Evolutionary conservation across 2,113 vertebrate genomes (phyloP), one percentile per base, ranked within the genome.

Genomic region (Potamarius usumacintae): DNA sequence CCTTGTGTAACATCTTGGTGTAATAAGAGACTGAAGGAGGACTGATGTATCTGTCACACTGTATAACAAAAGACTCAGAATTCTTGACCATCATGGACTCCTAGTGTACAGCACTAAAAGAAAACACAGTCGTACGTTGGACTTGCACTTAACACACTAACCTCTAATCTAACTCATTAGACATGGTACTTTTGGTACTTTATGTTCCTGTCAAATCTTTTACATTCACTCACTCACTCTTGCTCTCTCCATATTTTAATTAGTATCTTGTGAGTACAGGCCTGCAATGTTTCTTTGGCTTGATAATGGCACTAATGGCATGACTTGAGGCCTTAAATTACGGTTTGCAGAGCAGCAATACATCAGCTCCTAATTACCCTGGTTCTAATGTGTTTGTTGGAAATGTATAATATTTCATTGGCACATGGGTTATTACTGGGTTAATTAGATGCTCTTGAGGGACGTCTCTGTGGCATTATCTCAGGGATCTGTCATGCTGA

Each of bases 241-340:
- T 78, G 53, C 78, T 65, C 55, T 22, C 74, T 22, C 52, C 79
- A 60, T 88, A 74, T 85, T 90, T 92, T 93, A 92, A 94, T 95
- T 93, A 91, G 80, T 76, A 30, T 88, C 77, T 85, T 83, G 80
- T 65, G 91, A 88, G 93, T 89, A 90, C 84, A 85, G 83, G 83
- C 78, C 85, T 84, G 80, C 69, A 82, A 65, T 89, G 90, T 87
- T 88, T 52, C 30, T 55, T 17, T 86, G 92, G 74, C 91, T 94
- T 92, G 92, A 93, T 92, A 93, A 93, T 88, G 62, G 69, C 69
- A 15, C 90, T 93, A 94, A 94, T 92, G 92, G 93, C 86, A 89
- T 27, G 85, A 93, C 92, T 91, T 93, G 89, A 90, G 81, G 82
- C 80, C 89, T 88, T 72, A 55, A 88, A 78, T 82, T 52, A 71